Evolutionary conservation across 2,888 invertebrate genomes (phyloP).

Genomic region (Ceramica pisi): DNA sequence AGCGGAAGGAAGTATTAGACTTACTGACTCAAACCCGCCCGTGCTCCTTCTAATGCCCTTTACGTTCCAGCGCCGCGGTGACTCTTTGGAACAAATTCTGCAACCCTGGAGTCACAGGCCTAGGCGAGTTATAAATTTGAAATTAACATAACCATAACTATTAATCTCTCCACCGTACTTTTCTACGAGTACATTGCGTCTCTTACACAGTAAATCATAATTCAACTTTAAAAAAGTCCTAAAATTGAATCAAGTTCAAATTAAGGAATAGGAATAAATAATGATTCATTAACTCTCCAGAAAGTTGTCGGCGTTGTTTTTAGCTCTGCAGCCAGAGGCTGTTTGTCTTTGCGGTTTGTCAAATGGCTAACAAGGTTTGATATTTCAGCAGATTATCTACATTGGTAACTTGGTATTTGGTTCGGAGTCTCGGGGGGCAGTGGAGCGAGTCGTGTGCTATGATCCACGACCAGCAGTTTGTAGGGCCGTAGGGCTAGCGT

Average conservation of each 20-base stretch:
- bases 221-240: background rate
- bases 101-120: too few relatives aligned
- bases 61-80: too few relatives aligned
- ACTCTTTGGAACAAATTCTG: too few relatives aligned
- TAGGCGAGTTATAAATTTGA: too few relatives aligned
- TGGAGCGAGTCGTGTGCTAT: slow-evolving; percentile 55
- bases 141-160: too few relatives aligned
- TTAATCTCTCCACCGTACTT: too few relatives aligned
- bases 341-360: slow-evolving; percentile 37
- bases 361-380: slow-evolving; percentile 48
- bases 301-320: background rate
- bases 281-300: background rate
- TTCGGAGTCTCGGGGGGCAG: slow-evolving; percentile 45
- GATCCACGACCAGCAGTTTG: slow-evolving; percentile 60
- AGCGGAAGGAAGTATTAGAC: too few relatives aligned
- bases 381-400: slow-evolving; percentile 49
- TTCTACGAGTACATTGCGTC: too few relatives aligned
- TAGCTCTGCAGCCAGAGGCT: slow-evolving; percentile 8
- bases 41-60: too few relatives aligned
- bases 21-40: too few relatives aligned
- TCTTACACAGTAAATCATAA: too few relatives aligned
- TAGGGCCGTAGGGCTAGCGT: slow-evolving; percentile 63
- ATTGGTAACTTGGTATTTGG: slow-evolving; percentile 35
- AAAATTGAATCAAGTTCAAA: background rate
- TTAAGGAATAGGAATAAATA: slow-evolving; percentile 10